A percentile compares a stretch with the other conserved stretches of the same genome.
Evolutionary conservation across 2,797 vertebrate genomes (phyloP).

Genomic region (Nannoperca australis): DNA sequence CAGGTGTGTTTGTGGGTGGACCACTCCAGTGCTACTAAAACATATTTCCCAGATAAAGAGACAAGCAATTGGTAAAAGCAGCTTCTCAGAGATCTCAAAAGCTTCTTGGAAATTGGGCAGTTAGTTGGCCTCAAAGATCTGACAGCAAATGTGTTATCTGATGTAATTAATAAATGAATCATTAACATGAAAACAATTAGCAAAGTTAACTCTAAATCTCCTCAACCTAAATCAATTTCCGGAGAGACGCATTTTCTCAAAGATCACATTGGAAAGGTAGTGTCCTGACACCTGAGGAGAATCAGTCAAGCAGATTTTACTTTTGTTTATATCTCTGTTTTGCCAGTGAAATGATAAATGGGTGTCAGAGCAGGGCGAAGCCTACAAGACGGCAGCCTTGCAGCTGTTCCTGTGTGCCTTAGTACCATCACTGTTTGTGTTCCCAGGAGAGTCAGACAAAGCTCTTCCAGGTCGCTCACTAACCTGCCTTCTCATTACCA

Average conservation of each 20-base stretch:
- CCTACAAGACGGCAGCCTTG: constrained; percentile 39
- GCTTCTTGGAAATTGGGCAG: neutral
- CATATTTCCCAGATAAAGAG: constrained; percentile 18
- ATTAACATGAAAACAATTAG: constrained; percentile 25
- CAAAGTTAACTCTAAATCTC: neutral
- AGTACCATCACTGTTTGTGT: constrained; percentile 73
- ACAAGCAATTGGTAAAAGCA: neutral
- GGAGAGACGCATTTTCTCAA: neutral
- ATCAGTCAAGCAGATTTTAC: constrained; percentile 15
- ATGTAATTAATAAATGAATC: constrained; percentile 1
- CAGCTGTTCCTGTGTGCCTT: constrained; percentile 78
- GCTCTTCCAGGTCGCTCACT: constrained; percentile 76
- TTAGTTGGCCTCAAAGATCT: neutral
- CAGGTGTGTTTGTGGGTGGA: constrained; percentile 49
- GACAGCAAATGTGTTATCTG: neutral
- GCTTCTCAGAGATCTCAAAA: constrained; percentile 15
- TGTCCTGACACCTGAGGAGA: constrained; percentile 10
- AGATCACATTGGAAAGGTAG: neutral
- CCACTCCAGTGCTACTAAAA: neutral
- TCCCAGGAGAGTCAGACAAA: constrained; percentile 80
- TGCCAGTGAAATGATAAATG: constrained; percentile 54
- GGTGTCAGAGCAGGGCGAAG: constrained; percentile 25
- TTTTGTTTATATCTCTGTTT: constrained; percentile 42
- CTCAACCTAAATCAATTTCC: neutral
- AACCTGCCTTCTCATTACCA: constrained; percentile 79